A percentile compares a stretch with the other conserved stretches of the same genome.
These are phyloP conservation scores for Epinephelus fuscoguttatus DNA, from an alignment of 2,113 vertebrate genomes.

Conservation along the genomic window DNA sequence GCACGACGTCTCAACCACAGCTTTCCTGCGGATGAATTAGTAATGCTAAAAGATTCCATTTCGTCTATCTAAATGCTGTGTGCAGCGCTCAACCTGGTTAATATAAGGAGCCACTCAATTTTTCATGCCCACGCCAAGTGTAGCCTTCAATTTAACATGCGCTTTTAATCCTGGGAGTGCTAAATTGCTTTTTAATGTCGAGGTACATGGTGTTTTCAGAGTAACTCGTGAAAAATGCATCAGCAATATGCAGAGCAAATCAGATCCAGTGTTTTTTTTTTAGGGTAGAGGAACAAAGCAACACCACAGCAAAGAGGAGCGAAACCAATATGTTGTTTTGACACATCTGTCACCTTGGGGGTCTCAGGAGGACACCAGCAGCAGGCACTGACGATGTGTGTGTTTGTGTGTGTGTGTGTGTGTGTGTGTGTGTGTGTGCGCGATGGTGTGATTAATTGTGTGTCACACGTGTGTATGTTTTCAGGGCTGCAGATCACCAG, in stretches of 20 bases:
- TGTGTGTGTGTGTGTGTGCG: conserved; percentile 38
- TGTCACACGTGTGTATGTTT: conserved; percentile 44
- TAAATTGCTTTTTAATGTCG: conserved; percentile 98
- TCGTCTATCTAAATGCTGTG: conserved; percentile 80
- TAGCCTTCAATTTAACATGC: conserved; percentile 99
- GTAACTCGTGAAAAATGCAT: conserved; percentile 93
- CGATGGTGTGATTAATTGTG: conserved; percentile 64
- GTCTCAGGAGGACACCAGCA: conserved; percentile 64
- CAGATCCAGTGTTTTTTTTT: conserved; percentile 53
- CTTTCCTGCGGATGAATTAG: conserved; percentile 80
- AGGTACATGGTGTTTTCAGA: conserved; percentile 92
- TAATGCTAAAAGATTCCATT: conserved; percentile 85
- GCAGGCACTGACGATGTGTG: conserved; percentile 40
- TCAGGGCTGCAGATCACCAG: conserved; percentile 20
- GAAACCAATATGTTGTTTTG: conserved; percentile 83
- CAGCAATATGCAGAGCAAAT: conserved; percentile 69
- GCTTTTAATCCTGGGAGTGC: conserved; percentile 97
- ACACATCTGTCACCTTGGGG: conserved; percentile 77
- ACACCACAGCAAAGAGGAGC: conserved; percentile 67
- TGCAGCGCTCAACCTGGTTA: conserved; percentile 83
- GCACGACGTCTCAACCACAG: conserved; percentile 56
- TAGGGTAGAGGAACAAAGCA: conserved; percentile 75
- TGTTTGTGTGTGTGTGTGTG: conserved; percentile 35
- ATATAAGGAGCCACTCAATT: conserved; percentile 95
- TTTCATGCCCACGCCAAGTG: conserved; percentile 96